Evolutionary conservation across 2,113 vertebrate genomes (phyloP).

Genomic region (Anhinga rufa): DNA sequence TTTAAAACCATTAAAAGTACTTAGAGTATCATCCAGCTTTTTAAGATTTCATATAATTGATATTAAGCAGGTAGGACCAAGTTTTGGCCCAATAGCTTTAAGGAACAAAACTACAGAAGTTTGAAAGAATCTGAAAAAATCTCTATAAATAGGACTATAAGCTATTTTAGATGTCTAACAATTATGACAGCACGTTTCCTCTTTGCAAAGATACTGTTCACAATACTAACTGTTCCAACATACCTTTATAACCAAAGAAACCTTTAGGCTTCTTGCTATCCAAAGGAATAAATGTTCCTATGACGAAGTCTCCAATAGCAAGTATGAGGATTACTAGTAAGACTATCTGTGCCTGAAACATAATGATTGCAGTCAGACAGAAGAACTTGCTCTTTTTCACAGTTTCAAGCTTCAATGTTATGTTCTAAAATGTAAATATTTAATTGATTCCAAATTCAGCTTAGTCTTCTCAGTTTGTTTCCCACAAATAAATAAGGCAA

Average conservation of each 20-base stretch:
- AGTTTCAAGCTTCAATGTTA: not conserved
- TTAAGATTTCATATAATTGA: not conserved
- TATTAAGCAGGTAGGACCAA: not conserved
- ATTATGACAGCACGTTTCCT: not conserved
- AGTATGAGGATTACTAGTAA: conserved; percentile 87
- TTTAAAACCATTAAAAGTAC: not conserved
- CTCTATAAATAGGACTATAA: accelerated
- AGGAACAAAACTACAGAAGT: not conserved
- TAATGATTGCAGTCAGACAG: conserved; percentile 12
- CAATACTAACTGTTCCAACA: not conserved
- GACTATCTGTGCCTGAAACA: conserved; percentile 92
- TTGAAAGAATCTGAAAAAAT: not conserved
- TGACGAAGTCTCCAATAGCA: conserved; percentile 90
- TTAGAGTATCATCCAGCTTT: not conserved
- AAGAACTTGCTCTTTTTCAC: not conserved
- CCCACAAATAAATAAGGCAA: not conserved
- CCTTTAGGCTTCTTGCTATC: conserved; percentile 84
- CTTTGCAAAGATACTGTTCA: not conserved
- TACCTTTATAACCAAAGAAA: conserved; percentile 93
- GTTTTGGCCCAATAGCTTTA: not conserved
- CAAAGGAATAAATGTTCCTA: conserved; percentile 89
- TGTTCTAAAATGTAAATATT: not conserved
- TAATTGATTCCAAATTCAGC: not conserved
- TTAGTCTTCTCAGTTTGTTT: not conserved
- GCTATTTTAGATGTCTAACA: not conserved